phyloP scores from a whole-genome alignment of 53 echinoderm and acorn worm species.

The Apostichopus leukothele region DNA sequence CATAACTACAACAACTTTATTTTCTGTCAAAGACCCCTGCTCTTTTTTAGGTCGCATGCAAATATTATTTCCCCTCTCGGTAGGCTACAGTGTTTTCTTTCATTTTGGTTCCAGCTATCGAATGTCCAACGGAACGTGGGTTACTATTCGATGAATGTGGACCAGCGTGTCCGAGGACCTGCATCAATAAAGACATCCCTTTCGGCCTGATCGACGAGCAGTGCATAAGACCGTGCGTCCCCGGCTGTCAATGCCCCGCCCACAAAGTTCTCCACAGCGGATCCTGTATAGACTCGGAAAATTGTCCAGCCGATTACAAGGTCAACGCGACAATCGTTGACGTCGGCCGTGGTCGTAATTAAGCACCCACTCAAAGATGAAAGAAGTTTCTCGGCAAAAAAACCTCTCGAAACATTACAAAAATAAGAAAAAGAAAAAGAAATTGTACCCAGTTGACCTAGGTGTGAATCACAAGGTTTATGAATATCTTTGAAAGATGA shows the following conservation, averaged over 20 bases:
- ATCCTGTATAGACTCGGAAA: constrained; percentile 61
- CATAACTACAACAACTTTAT: too few species aligned
- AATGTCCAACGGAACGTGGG: constrained; percentile 85
- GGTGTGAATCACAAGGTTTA: too few species aligned
- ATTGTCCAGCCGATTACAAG: constrained; percentile 72
- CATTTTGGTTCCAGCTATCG: constrained; percentile 63
- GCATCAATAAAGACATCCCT: constrained; percentile 74
- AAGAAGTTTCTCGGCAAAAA: too few species aligned
- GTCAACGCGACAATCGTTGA: constrained; percentile 72
- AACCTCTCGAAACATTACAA: too few species aligned
- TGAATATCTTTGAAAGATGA: too few species aligned
- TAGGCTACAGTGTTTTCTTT: background rate
- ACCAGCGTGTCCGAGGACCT: constrained; percentile 84
- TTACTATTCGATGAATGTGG: constrained; percentile 91
- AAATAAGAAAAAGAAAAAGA: too few species aligned
- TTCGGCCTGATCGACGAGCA: constrained; percentile 61
- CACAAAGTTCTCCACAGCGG: constrained; percentile 77
- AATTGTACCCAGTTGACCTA: too few species aligned
- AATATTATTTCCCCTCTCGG: too few species aligned
- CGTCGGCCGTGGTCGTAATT: constrained; percentile 6
- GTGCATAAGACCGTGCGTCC: constrained; percentile 74
- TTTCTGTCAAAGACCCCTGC: too few species aligned
- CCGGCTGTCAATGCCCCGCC: constrained; percentile 87
- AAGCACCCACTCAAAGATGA: too few species aligned
- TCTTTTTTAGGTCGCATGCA: too few species aligned